These are phyloP conservation scores for Acrobasis consociella DNA, from an alignment of 2,888 invertebrate species.

Conservation along the genomic window DNA sequence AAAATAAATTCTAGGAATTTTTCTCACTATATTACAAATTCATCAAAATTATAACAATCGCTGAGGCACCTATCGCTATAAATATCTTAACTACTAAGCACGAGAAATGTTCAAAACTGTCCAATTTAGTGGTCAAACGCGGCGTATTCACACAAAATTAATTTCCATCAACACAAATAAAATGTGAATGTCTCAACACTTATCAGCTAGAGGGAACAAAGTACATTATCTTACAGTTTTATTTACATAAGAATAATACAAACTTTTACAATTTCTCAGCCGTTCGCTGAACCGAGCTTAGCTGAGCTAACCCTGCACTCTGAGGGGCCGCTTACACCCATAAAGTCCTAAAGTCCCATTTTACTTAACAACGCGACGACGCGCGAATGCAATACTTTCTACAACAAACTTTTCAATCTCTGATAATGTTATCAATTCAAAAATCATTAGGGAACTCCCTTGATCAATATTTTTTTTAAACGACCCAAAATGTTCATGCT, in stretches of 20 bases:
- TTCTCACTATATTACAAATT: slow-evolving; percentile 56
- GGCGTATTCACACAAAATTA: slow-evolving; percentile 38
- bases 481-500: no score
- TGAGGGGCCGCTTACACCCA: slow-evolving; percentile 23
- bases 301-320: slow-evolving; percentile 29
- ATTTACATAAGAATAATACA: slow-evolving; percentile 54
- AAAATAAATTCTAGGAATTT: slow-evolving; percentile 51
- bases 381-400: background rate
- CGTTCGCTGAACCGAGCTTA: slow-evolving; percentile 25
- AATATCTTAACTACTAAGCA: slow-evolving; percentile 40
- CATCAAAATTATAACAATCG: slow-evolving; percentile 42
- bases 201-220: slow-evolving; percentile 57
- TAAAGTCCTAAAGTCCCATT: background rate
- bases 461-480: no score
- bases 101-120: slow-evolving; percentile 35
- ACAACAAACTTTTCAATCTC: background rate
- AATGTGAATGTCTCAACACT: slow-evolving; percentile 71
- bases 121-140: slow-evolving; percentile 37
- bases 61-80: slow-evolving; percentile 57
- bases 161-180: slow-evolving; percentile 62
- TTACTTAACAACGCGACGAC: background rate
- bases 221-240: slow-evolving; percentile 53
- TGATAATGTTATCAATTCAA: no score
- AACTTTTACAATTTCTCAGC: slow-evolving; percentile 31
- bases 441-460: no score